Percentiles rank a stretch among this genome's conserved stretches.
Evolutionary conservation across 2,797 vertebrate species (phyloP).

Genomic region (Meda fulgida): DNA sequence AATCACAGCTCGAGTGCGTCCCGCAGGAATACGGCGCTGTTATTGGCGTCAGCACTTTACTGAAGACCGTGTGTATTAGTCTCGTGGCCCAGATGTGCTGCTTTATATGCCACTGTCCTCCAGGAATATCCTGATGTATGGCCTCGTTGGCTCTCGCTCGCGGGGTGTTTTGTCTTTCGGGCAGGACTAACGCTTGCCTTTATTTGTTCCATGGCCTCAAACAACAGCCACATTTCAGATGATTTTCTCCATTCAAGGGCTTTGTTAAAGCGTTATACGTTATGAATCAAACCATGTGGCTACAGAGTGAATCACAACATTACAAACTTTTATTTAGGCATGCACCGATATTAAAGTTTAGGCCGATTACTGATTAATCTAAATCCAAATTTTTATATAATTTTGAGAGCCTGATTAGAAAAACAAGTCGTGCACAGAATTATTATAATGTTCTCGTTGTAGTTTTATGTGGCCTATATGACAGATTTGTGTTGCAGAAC

Average conservation of each 20-base stretch:
- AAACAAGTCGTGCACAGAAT: no score
- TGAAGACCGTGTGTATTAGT: constrained; percentile 72
- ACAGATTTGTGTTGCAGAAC: no score
- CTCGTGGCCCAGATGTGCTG: constrained; percentile 69
- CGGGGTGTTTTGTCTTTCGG: constrained; percentile 18
- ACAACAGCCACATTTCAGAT: background rate
- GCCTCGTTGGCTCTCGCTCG: constrained; percentile 47
- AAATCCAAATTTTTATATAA: no score
- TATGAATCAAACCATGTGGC: no score
- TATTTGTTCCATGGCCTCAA: constrained; percentile 55
- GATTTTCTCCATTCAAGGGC: background rate
- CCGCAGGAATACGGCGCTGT: constrained; percentile 72
- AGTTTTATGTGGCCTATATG: no score
- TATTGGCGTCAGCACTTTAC: constrained; percentile 76
- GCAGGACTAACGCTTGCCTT: background rate
- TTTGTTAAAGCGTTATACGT: background rate
- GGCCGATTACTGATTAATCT: no score
- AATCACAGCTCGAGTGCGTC: constrained; percentile 81
- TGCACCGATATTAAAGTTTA: no score
- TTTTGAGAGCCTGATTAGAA: no score
- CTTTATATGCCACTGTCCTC: constrained; percentile 66
- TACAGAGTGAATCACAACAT: background rate
- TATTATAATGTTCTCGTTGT: no score
- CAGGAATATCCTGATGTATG: constrained; percentile 62
- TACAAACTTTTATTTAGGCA: background rate